phyloP scores from a whole-genome alignment of 2,113 vertebrate species.

The Plecturocebus donacophilus region DNA sequence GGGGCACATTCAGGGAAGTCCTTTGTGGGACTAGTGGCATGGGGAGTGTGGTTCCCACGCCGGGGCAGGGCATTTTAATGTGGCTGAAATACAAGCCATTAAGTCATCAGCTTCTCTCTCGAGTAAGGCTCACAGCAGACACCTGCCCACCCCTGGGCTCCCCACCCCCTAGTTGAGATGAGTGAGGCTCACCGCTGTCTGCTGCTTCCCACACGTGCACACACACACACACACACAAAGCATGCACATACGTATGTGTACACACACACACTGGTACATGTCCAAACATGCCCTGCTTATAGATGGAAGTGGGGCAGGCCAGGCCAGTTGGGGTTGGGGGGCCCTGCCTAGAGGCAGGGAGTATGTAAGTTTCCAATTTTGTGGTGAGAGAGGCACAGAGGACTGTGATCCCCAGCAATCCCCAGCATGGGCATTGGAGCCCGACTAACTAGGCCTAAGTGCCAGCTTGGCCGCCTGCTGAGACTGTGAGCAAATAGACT shows the following conservation, averaged over 20 bases:
- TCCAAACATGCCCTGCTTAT: background rate
- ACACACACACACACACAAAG: too few species aligned
- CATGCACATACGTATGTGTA: rapidly evolving
- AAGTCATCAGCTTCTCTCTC: background rate
- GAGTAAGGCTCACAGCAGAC: background rate
- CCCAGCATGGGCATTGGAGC: background rate
- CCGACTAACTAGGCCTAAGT: background rate
- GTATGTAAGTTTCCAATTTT: background rate
- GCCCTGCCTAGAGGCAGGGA: background rate
- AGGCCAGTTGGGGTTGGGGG: background rate
- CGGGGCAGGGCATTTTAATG: background rate
- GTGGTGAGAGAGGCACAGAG: background rate
- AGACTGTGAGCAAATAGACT: background rate
- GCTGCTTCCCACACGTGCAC: background rate
- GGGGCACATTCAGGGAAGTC: background rate
- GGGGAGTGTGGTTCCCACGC: background rate
- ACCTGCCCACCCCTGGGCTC: background rate
- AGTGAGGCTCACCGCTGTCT: background rate
- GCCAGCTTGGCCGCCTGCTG: background rate
- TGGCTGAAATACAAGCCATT: background rate
- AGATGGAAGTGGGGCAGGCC: background rate
- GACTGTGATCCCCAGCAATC: background rate
- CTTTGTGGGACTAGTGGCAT: background rate
- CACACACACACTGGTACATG: rapidly evolving
- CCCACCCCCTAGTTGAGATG: rapidly evolving